Conservation (phyloP, 2,113 vertebrate species). For the Pomatostomus ruficeps region DNA sequence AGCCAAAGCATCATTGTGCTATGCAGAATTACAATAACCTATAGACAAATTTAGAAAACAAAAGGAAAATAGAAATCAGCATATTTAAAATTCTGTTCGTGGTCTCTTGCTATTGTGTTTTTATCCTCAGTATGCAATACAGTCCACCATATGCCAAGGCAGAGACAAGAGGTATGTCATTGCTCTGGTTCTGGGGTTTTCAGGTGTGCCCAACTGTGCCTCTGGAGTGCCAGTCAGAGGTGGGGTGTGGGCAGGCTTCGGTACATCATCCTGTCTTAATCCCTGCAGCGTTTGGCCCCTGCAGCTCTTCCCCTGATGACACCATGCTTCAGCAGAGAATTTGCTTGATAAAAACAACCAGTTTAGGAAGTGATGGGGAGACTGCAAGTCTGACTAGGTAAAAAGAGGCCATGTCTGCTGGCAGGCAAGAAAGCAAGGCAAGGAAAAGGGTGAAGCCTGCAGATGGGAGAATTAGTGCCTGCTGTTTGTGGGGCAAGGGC, state of each 20-base stretch:
- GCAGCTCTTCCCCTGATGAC: background rate
- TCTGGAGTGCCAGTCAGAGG: background rate
- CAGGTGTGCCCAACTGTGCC: background rate
- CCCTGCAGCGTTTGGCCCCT: background rate
- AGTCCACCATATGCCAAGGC: background rate
- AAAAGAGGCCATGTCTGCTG: conserved; percentile 26
- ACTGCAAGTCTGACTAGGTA: conserved; percentile 13
- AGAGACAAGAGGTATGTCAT: rapidly evolving
- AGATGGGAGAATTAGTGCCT: conserved; percentile 51
- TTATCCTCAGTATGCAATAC: background rate
- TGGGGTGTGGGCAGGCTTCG: background rate
- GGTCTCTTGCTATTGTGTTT: background rate
- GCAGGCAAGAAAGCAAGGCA: conserved; percentile 44
- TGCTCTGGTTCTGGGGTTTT: background rate
- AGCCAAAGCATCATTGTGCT: background rate
- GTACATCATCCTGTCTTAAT: rapidly evolving
- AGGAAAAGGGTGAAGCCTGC: conserved; percentile 39
- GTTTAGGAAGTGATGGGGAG: background rate
- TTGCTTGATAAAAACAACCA: background rate
- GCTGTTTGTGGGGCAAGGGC: conserved; percentile 54
- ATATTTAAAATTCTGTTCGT: background rate
- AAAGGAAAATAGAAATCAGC: background rate
- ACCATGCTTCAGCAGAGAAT: background rate
- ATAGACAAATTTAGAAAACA: background rate
- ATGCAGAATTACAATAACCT: background rate